These are phyloP conservation scores for Biston stratarius DNA, from an alignment of 2,888 invertebrate species.

Conservation along the genomic window DNA sequence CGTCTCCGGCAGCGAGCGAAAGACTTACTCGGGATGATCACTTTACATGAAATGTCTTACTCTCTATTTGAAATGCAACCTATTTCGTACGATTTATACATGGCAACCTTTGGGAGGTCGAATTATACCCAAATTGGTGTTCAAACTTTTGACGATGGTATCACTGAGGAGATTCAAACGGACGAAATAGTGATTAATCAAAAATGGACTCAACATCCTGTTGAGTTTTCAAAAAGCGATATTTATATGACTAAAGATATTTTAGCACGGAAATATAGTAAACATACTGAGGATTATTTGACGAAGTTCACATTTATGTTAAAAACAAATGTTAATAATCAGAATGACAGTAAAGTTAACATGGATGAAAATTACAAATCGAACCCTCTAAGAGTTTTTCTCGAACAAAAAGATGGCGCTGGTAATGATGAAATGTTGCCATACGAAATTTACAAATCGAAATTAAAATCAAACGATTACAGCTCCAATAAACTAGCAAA, in stretches of 20 bases:
- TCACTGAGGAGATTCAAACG: conserved; percentile 74
- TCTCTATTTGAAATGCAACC: conserved; percentile 80
- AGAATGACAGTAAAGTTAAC: conserved; percentile 45
- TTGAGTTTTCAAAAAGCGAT: conserved; percentile 71
- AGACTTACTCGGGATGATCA: conserved; percentile 76
- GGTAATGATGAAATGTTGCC: conserved; percentile 70
- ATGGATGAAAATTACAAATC: conserved; percentile 61
- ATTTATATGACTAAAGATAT: conserved; percentile 54
- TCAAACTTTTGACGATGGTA: conserved; percentile 80
- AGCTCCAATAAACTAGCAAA: conserved; percentile 61
- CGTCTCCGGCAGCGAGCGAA: conserved; percentile 69
- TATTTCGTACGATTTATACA: conserved; percentile 79
- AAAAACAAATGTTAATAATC: conserved; percentile 44
- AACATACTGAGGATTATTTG: conserved; percentile 62
- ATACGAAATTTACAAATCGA: conserved; percentile 65
- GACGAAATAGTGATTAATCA: conserved; percentile 62
- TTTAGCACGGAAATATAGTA: conserved; percentile 50
- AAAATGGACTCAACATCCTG: conserved; percentile 80
- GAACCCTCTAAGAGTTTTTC: conserved; percentile 70
- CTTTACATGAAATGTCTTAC: conserved; percentile 78
- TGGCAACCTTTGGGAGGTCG: conserved; percentile 75
- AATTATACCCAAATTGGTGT: conserved; percentile 74
- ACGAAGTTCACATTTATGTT: conserved; percentile 64
- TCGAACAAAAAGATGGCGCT: conserved; percentile 79
- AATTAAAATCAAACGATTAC: conserved; percentile 65